Evolutionary conservation across 2,797 vertebrate genomes (phyloP), one percentile per base, ranked within the genome.

Genomic region (Poeciliopsis turneri): DNA sequence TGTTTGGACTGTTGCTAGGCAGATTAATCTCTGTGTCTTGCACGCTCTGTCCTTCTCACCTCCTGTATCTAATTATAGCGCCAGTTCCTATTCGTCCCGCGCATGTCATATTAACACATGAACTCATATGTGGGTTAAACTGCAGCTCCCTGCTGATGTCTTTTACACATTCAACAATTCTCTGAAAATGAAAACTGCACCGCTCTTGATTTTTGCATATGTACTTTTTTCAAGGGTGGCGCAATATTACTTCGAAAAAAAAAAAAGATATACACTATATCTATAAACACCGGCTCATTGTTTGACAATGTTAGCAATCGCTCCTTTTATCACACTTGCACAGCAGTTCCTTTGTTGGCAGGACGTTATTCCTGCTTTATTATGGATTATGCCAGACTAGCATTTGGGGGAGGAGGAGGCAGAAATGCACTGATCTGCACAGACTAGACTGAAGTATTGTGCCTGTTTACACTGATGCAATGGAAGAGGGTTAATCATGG

Each of bases 1-100:
- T 87, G 89, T 90, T 89, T 88, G 80, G 61, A 45, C 90, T 91
- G 94, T 93, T 93, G 90, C 92, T 91, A 92, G 92, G 93, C 93
- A 93, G 93, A 92, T 89, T 61, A 85, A 20, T 79, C 68, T 18
- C 28, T 77, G 78, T 78, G 33, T 84, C 73, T 82, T 71, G 41
- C 49, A 78, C 23, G 23, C n/a, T 45, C 46, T 77, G 77, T 88
- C 84, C 82, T 81, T 83, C 89, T 86, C 86, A 87, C 74, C 66
- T 81, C 79, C 68, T 18, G 36, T 79, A 74, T 89, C 91, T 92
- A 88, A 91, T 87, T 88, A 87, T 93, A 92, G 87, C 13, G 12
- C 75, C 13, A 11, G 45, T 74, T 89, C 75, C 70, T 80, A 70
- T 76, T 78, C 82, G 85, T 73, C 80, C 80, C 84, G 70, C 53